Evolutionary conservation across 1,140 invertebrate species (phyloP).

Genomic region (Palaemon carinicauda): DNA sequence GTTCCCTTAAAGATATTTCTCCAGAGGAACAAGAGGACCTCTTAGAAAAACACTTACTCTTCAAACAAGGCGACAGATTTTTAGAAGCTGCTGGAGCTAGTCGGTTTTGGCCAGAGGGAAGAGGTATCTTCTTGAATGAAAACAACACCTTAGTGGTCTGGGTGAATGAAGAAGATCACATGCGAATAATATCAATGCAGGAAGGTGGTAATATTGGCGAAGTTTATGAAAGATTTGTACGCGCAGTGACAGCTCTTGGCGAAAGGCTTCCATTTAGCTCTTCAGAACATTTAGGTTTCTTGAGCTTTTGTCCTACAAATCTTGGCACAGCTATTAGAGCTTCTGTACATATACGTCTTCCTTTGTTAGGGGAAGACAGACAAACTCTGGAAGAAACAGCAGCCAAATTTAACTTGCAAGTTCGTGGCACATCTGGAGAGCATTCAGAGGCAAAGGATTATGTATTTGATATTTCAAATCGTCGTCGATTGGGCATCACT

Average conservation of each 20-base stretch:
- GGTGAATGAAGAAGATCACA: conserved; percentile 69
- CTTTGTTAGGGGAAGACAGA: conserved; percentile 81
- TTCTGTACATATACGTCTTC: conserved; percentile 81
- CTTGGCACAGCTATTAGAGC: conserved; percentile 88
- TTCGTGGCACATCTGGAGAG: conserved; percentile 68
- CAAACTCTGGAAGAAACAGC: conserved; percentile 84
- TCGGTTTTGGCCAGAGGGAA: conserved; percentile 92
- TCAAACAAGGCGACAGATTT: conserved; percentile 92
- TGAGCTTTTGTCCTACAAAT: conserved; percentile 84
- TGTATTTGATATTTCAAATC: conserved; percentile 76
- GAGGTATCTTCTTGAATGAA: conserved; percentile 96
- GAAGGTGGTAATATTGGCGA: conserved; percentile 84
- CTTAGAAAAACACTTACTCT: conserved; percentile 96
- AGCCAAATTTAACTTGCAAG: conserved; percentile 77
- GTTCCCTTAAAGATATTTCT: conserved; percentile 75
- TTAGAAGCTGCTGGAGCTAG: conserved; percentile 85
- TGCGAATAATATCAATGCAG: conserved; percentile 97
- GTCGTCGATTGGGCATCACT: conserved; percentile 79
- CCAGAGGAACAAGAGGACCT: conserved; percentile 91
- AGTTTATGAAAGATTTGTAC: conserved; percentile 53
- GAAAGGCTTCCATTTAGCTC: conserved; percentile 76
- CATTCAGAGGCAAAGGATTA: conserved; percentile 65
- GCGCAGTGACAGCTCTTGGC: conserved; percentile 70
- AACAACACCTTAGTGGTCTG: conserved; percentile 94
- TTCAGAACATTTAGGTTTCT: conserved; percentile 81